Conservation (phyloP, 1,140 invertebrate genomes). For the Heliconius nattereri region DNA sequence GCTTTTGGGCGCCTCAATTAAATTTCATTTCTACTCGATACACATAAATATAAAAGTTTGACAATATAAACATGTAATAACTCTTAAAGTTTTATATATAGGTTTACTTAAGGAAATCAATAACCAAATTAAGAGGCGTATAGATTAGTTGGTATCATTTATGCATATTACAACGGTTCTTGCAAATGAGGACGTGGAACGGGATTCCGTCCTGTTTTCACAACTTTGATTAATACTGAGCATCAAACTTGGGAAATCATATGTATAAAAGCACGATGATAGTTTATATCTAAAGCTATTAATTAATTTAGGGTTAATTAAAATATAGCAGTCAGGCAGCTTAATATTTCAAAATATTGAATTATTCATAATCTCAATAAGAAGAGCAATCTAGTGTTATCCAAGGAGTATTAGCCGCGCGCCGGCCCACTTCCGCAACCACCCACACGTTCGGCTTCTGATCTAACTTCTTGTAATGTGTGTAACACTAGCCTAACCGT, state of each 20-base stretch:
- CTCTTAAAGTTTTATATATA: neutral
- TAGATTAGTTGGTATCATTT: constrained; percentile 10
- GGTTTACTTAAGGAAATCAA: neutral
- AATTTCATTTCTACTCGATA: neutral
- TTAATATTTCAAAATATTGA: neutral
- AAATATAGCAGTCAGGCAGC: neutral
- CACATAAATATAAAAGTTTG: neutral
- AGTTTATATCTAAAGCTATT: constrained; percentile 1
- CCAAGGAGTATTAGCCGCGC: constrained; percentile 13
- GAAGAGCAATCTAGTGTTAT: constrained; percentile 13
- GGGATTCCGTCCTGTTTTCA: constrained; percentile 31
- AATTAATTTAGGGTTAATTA: constrained; percentile 2
- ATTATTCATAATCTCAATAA: neutral
- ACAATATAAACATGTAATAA: neutral
- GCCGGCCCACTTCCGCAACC: constrained; percentile 28
- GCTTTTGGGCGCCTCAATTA: neutral
- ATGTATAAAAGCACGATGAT: neutral
- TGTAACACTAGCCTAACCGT: constrained; percentile 52
- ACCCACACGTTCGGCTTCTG: constrained; percentile 39
- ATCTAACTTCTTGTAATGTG: constrained; percentile 61
- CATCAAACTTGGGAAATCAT: constrained; percentile 20
- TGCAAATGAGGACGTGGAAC: constrained; percentile 26
- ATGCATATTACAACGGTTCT: constrained; percentile 33
- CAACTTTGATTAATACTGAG: constrained; percentile 31
- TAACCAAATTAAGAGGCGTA: constrained; percentile 1